phyloP scores from a whole-genome alignment of 2,797 vertebrate genomes.

The Characodon lateralis region DNA sequence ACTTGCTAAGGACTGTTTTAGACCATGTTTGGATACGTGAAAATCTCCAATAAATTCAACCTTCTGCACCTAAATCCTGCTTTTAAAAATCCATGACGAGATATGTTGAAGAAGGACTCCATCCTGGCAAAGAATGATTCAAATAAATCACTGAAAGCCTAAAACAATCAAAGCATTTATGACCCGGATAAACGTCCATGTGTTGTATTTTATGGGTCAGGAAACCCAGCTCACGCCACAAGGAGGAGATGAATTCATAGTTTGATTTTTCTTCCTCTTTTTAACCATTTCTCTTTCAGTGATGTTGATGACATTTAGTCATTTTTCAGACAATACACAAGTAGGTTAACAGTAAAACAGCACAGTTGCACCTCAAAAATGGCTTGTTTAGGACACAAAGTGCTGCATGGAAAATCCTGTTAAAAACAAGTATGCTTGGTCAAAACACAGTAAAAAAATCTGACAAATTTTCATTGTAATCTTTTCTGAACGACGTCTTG shows the following conservation, averaged over 20 bases:
- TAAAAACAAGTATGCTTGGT: background rate
- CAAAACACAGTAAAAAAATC: background rate
- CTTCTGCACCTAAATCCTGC: background rate
- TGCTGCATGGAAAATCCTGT: background rate
- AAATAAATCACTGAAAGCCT: background rate
- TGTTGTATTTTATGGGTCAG: slow-evolving; percentile 5
- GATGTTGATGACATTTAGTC: background rate
- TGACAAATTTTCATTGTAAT: background rate
- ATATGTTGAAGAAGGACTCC: background rate
- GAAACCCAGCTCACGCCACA: slow-evolving; percentile 9
- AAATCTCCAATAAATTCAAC: background rate
- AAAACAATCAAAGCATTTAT: background rate
- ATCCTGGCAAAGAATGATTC: background rate
- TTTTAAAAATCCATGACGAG: background rate
- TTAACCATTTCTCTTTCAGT: background rate
- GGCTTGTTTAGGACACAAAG: background rate
- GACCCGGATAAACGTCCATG: background rate
- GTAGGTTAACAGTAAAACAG: background rate
- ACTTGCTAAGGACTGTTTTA: background rate
- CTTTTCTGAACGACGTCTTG: background rate
- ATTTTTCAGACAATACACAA: background rate
- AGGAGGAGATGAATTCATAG: background rate
- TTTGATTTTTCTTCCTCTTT: background rate
- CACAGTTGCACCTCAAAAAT: background rate
- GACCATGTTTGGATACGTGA: background rate